Evolutionary conservation across 2,888 invertebrate species (phyloP).

Genomic region (Diploptera punctata): DNA sequence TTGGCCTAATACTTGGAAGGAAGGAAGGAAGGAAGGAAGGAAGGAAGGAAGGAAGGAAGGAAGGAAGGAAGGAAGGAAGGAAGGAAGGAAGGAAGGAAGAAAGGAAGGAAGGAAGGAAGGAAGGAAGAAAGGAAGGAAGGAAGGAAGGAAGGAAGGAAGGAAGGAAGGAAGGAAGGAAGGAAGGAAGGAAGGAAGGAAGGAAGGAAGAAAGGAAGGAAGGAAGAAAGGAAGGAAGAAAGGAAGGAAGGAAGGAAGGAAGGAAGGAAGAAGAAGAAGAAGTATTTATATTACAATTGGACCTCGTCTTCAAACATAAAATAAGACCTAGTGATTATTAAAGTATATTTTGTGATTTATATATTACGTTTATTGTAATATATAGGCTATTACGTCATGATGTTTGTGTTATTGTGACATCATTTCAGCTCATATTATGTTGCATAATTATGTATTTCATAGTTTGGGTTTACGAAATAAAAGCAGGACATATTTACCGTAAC

Average conservation of each 20-base stretch:
- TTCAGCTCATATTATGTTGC: too few relatives aligned
- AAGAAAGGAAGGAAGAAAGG: background rate
- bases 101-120: background rate
- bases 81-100: background rate
- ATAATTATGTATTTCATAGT: too few relatives aligned
- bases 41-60: slow-evolving; percentile 13
- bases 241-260: background rate
- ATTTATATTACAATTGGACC: background rate
- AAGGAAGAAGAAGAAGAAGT: background rate
- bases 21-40: slow-evolving; percentile 6
- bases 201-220: background rate
- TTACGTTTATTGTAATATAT: too few relatives aligned
- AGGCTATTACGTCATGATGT: too few relatives aligned
- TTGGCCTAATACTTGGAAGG: too few relatives aligned
- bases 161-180: background rate
- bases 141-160: background rate
- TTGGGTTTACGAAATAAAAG: too few relatives aligned
- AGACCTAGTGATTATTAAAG: too few relatives aligned
- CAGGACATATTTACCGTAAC: too few relatives aligned
- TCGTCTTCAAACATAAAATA: too few relatives aligned
- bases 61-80: slow-evolving; percentile 11
- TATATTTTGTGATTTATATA: too few relatives aligned
- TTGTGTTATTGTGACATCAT: too few relatives aligned
- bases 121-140: background rate
- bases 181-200: background rate